phyloP scores from a whole-genome alignment of 2,797 vertebrate species.

The Muscicapa striata region DNA sequence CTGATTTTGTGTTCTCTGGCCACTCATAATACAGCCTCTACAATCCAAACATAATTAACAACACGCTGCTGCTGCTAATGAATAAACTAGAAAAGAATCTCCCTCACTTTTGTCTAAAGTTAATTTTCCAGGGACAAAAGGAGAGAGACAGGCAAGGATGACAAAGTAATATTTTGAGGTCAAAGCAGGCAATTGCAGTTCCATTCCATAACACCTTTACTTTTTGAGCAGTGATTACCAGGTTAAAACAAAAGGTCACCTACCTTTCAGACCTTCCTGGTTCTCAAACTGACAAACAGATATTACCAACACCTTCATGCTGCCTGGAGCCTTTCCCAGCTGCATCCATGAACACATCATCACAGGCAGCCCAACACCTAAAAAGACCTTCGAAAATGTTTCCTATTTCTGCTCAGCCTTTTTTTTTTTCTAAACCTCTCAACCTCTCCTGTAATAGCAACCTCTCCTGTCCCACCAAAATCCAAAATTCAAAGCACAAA shows the following conservation, averaged over 20 bases:
- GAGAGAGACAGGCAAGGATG: not conserved
- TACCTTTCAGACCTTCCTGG: not conserved
- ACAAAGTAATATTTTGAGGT: constrained; percentile 22
- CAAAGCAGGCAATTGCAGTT: constrained; percentile 2
- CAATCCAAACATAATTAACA: constrained; percentile 63
- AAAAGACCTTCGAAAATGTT: not conserved
- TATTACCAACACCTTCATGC: not conserved
- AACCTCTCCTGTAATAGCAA: not conserved
- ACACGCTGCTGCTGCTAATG: constrained; percentile 26
- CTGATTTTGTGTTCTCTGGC: constrained; percentile 56
- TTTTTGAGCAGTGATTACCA: not conserved
- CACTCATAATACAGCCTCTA: constrained; percentile 10
- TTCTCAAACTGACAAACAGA: not conserved
- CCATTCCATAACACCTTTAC: not conserved
- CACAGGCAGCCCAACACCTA: not conserved
- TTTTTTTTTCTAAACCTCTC: not conserved
- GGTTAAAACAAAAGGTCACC: not conserved
- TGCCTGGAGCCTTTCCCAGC: not conserved
- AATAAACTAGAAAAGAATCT: constrained; percentile 29
- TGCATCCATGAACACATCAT: not conserved
- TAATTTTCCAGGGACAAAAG: constrained; percentile 19
- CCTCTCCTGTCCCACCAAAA: not conserved
- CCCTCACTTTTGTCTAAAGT: not conserved
- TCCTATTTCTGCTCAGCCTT: not conserved
- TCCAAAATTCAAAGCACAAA: not conserved